phyloP scores from a whole-genome alignment of 2,113 vertebrate genomes.

The Atrichornis clamosus region DNA sequence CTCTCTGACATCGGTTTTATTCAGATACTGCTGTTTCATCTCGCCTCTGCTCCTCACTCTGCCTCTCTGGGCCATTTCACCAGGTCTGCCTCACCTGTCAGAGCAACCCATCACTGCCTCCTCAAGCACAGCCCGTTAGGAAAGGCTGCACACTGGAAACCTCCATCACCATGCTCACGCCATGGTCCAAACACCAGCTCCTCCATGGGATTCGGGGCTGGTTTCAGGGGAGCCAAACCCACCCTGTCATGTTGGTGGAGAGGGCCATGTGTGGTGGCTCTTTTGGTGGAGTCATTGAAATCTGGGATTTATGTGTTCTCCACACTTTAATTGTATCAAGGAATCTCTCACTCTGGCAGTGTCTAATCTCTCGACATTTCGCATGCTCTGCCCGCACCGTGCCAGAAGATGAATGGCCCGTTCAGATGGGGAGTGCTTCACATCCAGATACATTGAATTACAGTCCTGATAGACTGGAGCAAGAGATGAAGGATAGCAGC shows the following conservation, averaged over 20 bases:
- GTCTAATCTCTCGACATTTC: conserved; percentile 41
- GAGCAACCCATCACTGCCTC: neutral
- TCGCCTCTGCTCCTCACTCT: neutral
- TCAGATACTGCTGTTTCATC: conserved; percentile 56
- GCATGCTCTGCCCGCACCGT: neutral
- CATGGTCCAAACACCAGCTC: neutral
- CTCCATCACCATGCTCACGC: neutral
- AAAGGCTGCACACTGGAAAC: neutral
- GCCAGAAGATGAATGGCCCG: conserved; percentile 43
- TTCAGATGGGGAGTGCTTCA: conserved; percentile 32
- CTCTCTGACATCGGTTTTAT: conserved; percentile 39
- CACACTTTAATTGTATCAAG: conserved; percentile 52
- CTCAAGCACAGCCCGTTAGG: neutral
- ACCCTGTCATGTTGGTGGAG: neutral
- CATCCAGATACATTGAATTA: conserved; percentile 8
- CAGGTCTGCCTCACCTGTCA: neutral
- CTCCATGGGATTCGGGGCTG: rapidly evolving
- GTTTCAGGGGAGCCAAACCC: rapidly evolving
- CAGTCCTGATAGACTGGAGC: conserved; percentile 29
- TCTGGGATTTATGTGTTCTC: conserved; percentile 11
- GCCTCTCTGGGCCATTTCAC: conserved; percentile 3
- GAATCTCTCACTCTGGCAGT: conserved; percentile 30
- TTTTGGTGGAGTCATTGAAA: neutral
- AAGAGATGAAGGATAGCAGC: conserved; percentile 20
- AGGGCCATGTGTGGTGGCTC: rapidly evolving